Evolutionary conservation across 2,888 invertebrate genomes (phyloP).

Genomic region (Crioceris asparagi): DNA sequence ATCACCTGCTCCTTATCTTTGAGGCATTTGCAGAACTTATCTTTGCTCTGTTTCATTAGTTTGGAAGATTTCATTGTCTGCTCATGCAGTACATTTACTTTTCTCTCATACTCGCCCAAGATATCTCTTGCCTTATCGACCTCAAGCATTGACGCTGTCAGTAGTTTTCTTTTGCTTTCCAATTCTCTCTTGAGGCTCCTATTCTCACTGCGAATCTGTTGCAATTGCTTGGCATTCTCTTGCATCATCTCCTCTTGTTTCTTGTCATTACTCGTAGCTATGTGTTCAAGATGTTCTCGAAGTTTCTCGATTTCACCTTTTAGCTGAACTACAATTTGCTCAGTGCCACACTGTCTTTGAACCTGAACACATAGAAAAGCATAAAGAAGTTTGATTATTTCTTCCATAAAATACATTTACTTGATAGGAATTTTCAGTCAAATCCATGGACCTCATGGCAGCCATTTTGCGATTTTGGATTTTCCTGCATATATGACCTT

Average conservation of each 20-base stretch:
- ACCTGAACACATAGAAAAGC: too few relatives aligned
- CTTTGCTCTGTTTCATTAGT: conserved; percentile 22
- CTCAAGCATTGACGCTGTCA: conserved; percentile 15
- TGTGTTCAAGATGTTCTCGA: conserved; percentile 16
- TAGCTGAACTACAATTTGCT: conserved; percentile 16
- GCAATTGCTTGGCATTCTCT: conserved; percentile 8
- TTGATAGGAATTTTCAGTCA: too few relatives aligned
- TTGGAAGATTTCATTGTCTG: conserved; percentile 24
- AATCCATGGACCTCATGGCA: too few relatives aligned
- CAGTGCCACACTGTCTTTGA: too few relatives aligned
- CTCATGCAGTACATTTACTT: conserved; percentile 19
- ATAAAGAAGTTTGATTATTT: too few relatives aligned
- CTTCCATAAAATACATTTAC: too few relatives aligned
- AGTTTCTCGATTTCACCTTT: conserved; percentile 22
- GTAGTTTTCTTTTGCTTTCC: conserved; percentile 16
- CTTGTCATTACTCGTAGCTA: conserved; percentile 7
- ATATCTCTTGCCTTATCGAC: conserved; percentile 21
- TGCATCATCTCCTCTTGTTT: background rate
- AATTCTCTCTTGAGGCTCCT: conserved; percentile 18
- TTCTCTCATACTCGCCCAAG: conserved; percentile 21
- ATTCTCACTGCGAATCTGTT: conserved; percentile 17
- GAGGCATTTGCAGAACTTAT: conserved; percentile 21
- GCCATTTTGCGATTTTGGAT: too few relatives aligned
- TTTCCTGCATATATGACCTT: too few relatives aligned
- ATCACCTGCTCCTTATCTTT: conserved; percentile 21